Evolutionary conservation across 2,113 vertebrate genomes (phyloP), one percentile per base, ranked within the genome.

Genomic region (Enhydra lutris): DNA sequence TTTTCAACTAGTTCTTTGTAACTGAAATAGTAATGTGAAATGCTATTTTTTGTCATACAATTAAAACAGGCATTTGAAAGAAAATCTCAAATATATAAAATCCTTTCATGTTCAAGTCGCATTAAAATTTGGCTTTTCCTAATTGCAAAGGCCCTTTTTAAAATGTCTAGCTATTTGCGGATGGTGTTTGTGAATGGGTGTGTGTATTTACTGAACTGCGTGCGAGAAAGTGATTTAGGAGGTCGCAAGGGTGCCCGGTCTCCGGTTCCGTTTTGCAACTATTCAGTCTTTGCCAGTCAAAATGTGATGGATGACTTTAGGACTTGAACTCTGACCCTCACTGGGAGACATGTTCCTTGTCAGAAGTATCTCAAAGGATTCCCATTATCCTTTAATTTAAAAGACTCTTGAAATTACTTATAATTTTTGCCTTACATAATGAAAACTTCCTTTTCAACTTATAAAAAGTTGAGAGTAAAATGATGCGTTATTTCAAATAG

Each of bases 291-390:
- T 89, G 76, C 45, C 87, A 94, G 92, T 73, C 96, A 73, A 39
- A 61, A 79, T 4, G 59, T 98, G 98, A 98, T 97, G 71, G 94
- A 98, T 98, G 97, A 89, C 57, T 94, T 96, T 47, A 78, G 97
- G 96, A 97, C 96, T 0, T 98, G 92, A 96, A 95, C 98, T 88
- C 87, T 97, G 96, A 97, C 97, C 92, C 92, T 96, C 26, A 21
- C 57, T 45, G 76, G 80, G 85, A 91, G 96, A 83, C 55, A 31
- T 88, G 65, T 80, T 67, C 92, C 81, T 86, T 96, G 57, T 92
- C 96, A 95, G 47, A 84, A 93, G 55, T 45, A 59, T 94, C 92
- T 94, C 80, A 59, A 95, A 95, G 55, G 84, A 97, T 89, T 84
- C 67, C 69, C 63, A 96, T 95, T 95, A 95, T 96, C 83, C 92